Base-by-base conservation (phyloP, 2,113 vertebrate species). In the Peromyscus polionotus region DNA sequence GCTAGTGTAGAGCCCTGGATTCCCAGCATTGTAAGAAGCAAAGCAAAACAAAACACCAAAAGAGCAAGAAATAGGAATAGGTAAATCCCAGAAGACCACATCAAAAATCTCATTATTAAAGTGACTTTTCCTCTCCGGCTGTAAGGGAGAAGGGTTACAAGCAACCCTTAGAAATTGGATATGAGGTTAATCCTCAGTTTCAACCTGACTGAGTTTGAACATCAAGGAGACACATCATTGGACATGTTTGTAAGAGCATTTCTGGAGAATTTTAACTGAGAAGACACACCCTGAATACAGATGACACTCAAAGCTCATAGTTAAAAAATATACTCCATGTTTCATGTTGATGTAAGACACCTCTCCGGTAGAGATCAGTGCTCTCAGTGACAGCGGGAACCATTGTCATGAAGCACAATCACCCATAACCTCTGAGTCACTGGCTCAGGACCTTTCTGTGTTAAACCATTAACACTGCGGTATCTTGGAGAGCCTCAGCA, bases 51-150 rank as follows among this genome's bases (percentile, higher is more conserved):
- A 36, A 63, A 88, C 7, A 26, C 36, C 36, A 48, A 26, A 16
- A 57, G 33, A 67, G 54, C 54, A 73, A 72, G 7, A 63, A 51
- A 20, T 13, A 84, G 77, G 65, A 75, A 36, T 8, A 9, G 14
- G 12, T 3, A 22, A 86, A 76, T 89, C 54, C 73, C 76, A 70
- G 57, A 85, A 93, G 84, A 95, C 70, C 54, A 63, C 39, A 68
- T 57, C 31, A 68, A 81, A 94, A 86, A 51, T 24, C 42, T 19
- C 26, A 72, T 26, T 31, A 75, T 76, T 83, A 59, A 84, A 90
- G 63, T 54, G 13, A 16, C 33, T 63, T 45, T 89, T 59, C 22
- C 84, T 51, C 48, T 28, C 33, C 3, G 0, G 0, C 84, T 54
- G 31, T 54, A 81, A 84, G 17, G 24, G 67, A 19, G 68, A 57